phyloP scores from a whole-genome alignment of 2,797 vertebrate species.

The Sphaeramia orbicularis region DNA sequence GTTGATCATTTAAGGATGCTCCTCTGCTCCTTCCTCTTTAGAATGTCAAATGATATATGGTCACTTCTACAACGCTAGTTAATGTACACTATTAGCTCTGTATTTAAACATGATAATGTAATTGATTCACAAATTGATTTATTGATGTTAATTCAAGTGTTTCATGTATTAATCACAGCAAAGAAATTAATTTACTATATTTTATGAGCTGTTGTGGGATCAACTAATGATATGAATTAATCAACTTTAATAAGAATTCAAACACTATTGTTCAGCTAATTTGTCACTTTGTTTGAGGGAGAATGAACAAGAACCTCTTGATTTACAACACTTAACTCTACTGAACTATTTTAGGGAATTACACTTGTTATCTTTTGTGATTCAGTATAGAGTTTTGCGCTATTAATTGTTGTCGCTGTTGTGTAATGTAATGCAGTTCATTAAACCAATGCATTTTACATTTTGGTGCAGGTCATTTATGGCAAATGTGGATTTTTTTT shows the following conservation, averaged over 20 bases:
- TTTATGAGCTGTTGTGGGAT: slow-evolving; percentile 86
- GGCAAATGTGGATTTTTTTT: slow-evolving; percentile 5
- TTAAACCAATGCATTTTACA: neutral
- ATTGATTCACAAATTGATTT: slow-evolving; percentile 91
- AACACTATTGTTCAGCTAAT: slow-evolving; percentile 88
- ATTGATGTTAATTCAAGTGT: slow-evolving; percentile 90
- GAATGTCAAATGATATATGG: slow-evolving; percentile 79
- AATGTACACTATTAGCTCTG: slow-evolving; percentile 85
- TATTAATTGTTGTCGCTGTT: slow-evolving; percentile 8
- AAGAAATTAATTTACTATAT: slow-evolving; percentile 87
- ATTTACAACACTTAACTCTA: slow-evolving; percentile 79
- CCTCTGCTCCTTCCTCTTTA: slow-evolving; percentile 69
- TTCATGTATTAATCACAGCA: slow-evolving; percentile 85
- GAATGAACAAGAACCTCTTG: slow-evolving; percentile 79
- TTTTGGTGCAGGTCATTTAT: neutral
- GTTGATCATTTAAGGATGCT: slow-evolving; percentile 82
- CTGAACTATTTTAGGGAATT: slow-evolving; percentile 56
- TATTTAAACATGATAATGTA: slow-evolving; percentile 87
- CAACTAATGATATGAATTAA: slow-evolving; percentile 90
- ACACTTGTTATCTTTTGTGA: slow-evolving; percentile 30
- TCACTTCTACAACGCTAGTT: slow-evolving; percentile 75
- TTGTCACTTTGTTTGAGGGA: slow-evolving; percentile 87
- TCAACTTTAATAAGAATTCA: slow-evolving; percentile 93
- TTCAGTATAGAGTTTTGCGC: slow-evolving; percentile 12
- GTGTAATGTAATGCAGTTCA: slow-evolving; percentile 7